Base-by-base conservation (phyloP, 2,888 invertebrate species). In the Atrina japonica region DNA sequence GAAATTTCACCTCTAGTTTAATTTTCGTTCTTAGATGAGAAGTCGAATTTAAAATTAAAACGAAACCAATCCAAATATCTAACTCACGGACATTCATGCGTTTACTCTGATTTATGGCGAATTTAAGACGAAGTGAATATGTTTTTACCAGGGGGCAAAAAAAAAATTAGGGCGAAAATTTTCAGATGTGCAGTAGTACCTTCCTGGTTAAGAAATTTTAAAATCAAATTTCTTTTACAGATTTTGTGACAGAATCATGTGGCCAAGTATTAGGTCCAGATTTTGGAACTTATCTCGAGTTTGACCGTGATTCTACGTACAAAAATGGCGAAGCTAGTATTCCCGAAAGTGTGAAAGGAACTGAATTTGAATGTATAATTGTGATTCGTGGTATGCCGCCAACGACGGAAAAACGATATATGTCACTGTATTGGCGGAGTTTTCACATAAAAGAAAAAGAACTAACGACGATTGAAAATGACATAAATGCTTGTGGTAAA, bases 261-360 rank as follows among this genome's bases (percentile, higher is more conserved):
- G 80, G 80, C 7, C 77, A 76, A 41, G 75, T 77, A 23, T 70
- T 67, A 25, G 80, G 80, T 9, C 80, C 80, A 0, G 80, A 80
- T 49, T 69, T 69, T 18, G 73, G 75, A 2, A 71, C 73, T 0
- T 76, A 77, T 43, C 58, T 80, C 5, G 76, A 77, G 64, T 80
- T 76, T 52, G 80, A 80, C 58, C 59, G 66, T 29, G 66, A 73
- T 35, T 29, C 64, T 3, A 41, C 40, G 5, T 41, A 40, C 9
- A 41, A 35, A n/a, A 66, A 45, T 27, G 29, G 49, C 49, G 65
- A 43, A 30, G 45, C 56, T 25, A 56, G 47, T 41, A 45, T 18
- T 35, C 55, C 55, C 3, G 29, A 45, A 29, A 64, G 73, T 72
- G 45, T 72, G 9, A 67, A 53, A 29, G 67, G 76, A 47, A 67